Evolutionary conservation across 2,113 vertebrate species (phyloP).

Genomic region (Macroglossus sobrinus): DNA sequence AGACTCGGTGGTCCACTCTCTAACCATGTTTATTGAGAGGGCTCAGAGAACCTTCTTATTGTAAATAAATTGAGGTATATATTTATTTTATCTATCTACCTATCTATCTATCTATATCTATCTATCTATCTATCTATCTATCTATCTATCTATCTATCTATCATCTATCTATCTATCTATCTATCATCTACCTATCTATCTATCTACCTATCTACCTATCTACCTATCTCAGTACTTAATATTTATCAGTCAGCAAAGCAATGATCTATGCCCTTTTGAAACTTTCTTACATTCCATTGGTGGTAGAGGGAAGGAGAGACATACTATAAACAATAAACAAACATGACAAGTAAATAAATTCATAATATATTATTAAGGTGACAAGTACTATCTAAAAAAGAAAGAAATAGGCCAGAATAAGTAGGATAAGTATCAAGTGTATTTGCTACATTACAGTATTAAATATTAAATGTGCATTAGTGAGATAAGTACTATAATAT

Average conservation of each 20-base stretch:
- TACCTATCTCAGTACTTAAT: not conserved
- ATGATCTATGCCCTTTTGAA: not conserved
- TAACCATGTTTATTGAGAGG: not conserved
- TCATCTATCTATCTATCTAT: not conserved
- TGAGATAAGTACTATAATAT: not conserved
- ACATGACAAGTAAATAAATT: not conserved
- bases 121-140: not conserved
- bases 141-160: not conserved
- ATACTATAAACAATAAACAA: not conserved
- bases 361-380: not conserved
- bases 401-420: not conserved
- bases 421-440: not conserved
- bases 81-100: not conserved
- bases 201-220: no score
- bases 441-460: not conserved
- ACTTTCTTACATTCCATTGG: not conserved
- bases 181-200: no score
- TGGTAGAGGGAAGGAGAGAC: not conserved
- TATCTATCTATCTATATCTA: no score
- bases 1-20: not conserved
- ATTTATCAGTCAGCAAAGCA: not conserved
- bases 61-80: not conserved
- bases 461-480: not conserved
- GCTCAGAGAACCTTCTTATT: not conserved
- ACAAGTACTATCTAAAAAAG: not conserved